Base-by-base conservation (phyloP, 2,888 invertebrate species). In the Malachius bipustulatus region DNA sequence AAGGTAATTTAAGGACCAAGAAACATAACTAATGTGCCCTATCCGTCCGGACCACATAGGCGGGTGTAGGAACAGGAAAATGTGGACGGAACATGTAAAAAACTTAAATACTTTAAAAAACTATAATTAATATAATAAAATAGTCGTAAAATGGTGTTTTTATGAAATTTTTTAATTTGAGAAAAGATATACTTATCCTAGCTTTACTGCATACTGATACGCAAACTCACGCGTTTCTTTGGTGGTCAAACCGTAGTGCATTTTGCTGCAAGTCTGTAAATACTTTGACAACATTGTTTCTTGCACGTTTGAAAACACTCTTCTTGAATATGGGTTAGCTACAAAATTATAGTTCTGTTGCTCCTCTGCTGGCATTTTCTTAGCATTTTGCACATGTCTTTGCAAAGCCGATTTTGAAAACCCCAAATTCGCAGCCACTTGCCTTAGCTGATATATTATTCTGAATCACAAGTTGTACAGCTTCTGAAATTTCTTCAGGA, bases 221-320 rank as follows among this genome's bases (percentile, higher is more conserved):
- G 24, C 24, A 19, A 19, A 19, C 6, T 19, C 24, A 6, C 24
- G 24, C 24, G 24, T 19, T 6, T 19, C 24, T 19, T 19, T 19
- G 24, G 24, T 19, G 24, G 24, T 19, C n/a, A 19, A 19, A 19
- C n/a, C 24, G 24, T 19, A n/a, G n/a, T 19, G 6, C 24, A 19
- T 19, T 19, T 19, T 19, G 24, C 24, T 19, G 24, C 24, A 19
- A n/a, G 24, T 19, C n/a, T 19, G 24, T n/a, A 19, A 19, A 19
- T 8, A 19, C 24, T 19, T n/a, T 19, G 24, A 19, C n/a, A n/a
- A 19, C 6, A 19, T 19, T 19, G 6, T 19, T 19, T 19, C 24
- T 19, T 19, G 24, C 24, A n/a, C 24, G 24, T 19, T 19, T 19
- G 24, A 19, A 19, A 19, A 19, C n/a, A 19, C 24, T 6, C 24